phyloP scores from a whole-genome alignment of 1,140 invertebrate species.

The Sitobion miscanthi region DNA sequence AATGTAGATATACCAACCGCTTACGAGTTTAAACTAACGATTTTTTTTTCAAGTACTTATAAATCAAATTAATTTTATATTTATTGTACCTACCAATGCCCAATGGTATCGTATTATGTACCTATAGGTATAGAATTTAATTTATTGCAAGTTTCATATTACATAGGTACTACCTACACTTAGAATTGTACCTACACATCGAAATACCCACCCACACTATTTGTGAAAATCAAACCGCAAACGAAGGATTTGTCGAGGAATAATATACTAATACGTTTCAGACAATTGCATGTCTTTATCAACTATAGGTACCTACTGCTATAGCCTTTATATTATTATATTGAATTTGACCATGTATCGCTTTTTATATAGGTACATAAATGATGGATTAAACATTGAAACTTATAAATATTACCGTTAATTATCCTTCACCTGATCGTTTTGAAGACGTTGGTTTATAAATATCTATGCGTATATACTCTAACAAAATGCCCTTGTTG shows the following conservation, averaged over 20 bases:
- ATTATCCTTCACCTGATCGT: constrained; percentile 1
- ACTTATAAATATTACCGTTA: background rate
- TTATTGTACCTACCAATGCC: background rate
- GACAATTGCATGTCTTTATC: background rate
- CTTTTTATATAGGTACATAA: background rate
- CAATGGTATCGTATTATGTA: too few species aligned
- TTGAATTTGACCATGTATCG: background rate
- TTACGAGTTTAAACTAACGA: too few species aligned
- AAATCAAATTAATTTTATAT: background rate
- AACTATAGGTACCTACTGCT: too few species aligned
- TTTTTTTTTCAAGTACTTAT: too few species aligned
- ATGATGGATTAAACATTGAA: background rate
- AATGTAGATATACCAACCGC: background rate
- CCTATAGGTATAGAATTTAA: too few species aligned
- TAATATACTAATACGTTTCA: background rate
- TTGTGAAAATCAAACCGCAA: background rate
- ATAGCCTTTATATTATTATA: too few species aligned
- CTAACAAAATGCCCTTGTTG: constrained; percentile 34
- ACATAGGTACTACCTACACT: too few species aligned
- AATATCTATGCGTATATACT: background rate
- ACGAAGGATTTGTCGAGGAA: background rate
- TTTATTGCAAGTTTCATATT: too few species aligned
- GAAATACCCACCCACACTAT: background rate
- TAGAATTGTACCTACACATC: too few species aligned
- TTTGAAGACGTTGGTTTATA: background rate